Conservation (phyloP, 2,888 invertebrate genomes). For the Drosophila neonasuta region DNA sequence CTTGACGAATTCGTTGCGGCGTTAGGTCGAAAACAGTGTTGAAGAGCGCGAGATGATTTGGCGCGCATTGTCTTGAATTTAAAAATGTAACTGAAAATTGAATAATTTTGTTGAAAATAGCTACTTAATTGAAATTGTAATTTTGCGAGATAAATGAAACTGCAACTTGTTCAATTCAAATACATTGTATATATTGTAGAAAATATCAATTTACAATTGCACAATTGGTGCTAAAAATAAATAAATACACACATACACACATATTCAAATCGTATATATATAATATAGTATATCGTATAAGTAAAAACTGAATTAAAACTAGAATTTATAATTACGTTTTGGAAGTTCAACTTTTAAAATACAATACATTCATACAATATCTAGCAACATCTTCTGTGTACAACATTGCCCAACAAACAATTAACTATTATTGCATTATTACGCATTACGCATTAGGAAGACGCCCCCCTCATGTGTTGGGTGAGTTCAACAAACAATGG, state of each 20-base stretch:
- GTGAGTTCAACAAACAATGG: constrained; percentile 48
- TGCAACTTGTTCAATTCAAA: constrained; percentile 25
- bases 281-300: constrained; percentile 1
- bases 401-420: constrained; percentile 59
- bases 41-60: not conserved
- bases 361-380: constrained; percentile 49
- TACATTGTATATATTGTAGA: constrained; percentile 46
- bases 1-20: constrained; percentile 32
- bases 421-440: constrained; percentile 74
- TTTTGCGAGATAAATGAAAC: not conserved
- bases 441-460: constrained; percentile 71
- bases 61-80: constrained; percentile 23
- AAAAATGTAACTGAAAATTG: not conserved
- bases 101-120: too few species aligned
- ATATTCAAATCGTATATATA: constrained; percentile 28
- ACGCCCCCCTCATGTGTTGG: constrained; percentile 52
- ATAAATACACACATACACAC: constrained; percentile 48
- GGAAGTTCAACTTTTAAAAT: constrained; percentile 70
- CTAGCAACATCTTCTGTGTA: constrained; percentile 17
- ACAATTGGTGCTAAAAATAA: constrained; percentile 66
- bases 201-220: constrained; percentile 67
- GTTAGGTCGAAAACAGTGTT: constrained; percentile 30
- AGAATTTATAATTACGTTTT: constrained; percentile 63
- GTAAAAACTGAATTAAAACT: constrained; percentile 54
- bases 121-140: too few species aligned